Conservation (phyloP, 2,888 invertebrate genomes). For the Herminia tarsipennalis region DNA sequence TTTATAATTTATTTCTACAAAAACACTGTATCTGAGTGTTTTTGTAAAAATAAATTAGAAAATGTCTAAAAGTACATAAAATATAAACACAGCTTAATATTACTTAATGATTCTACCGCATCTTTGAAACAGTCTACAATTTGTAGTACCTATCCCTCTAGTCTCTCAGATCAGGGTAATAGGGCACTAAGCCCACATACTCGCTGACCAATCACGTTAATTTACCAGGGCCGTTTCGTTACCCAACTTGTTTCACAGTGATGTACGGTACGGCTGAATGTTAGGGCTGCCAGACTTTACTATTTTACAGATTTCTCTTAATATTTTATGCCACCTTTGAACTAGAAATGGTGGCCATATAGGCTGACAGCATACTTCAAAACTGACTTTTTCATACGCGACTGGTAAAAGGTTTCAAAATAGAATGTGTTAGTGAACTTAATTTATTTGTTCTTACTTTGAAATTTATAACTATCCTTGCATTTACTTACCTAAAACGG, state of each 20-base stretch:
- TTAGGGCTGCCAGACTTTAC: conserved; percentile 20
- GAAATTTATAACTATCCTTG: too few relatives aligned
- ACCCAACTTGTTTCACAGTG: conserved; percentile 34
- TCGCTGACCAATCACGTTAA: conserved; percentile 39
- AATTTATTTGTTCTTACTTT: too few relatives aligned
- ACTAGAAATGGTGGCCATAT: too few relatives aligned
- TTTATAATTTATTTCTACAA: too few relatives aligned
- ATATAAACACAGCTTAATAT: neutral
- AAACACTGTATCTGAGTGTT: too few relatives aligned
- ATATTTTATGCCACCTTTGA: conserved; percentile 5
- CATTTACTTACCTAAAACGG: neutral
- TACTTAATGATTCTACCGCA: neutral
- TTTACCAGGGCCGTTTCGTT: conserved; percentile 32
- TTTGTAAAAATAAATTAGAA: neutral
- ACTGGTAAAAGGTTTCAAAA: too few relatives aligned
- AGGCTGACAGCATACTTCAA: too few relatives aligned
- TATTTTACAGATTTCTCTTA: neutral
- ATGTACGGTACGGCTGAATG: conserved; percentile 26
- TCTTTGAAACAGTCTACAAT: conserved; percentile 7
- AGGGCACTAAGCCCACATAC: conserved; percentile 23
- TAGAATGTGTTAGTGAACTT: too few relatives aligned
- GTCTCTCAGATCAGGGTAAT: conserved; percentile 21
- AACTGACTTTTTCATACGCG: too few relatives aligned
- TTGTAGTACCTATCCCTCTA: conserved; percentile 9
- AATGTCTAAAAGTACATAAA: neutral